Conservation (phyloP, 2,113 vertebrate genomes). For the Leptocoma aspasia region DNA sequence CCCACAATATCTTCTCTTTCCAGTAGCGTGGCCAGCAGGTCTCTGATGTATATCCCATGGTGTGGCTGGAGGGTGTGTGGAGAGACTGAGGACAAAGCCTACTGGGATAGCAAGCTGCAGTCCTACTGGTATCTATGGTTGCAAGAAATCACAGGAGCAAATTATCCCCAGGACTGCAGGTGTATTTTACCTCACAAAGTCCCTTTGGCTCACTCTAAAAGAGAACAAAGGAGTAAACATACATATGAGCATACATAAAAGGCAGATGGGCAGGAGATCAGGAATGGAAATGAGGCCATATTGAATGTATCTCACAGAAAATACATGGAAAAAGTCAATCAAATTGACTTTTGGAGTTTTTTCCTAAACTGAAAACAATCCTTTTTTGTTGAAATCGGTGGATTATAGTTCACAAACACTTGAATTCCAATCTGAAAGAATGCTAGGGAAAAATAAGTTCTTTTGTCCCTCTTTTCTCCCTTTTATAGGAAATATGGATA, state of each 20-base stretch:
- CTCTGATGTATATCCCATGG: background rate
- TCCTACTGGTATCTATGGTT: background rate
- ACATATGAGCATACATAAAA: background rate
- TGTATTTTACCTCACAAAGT: background rate
- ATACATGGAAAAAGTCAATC: background rate
- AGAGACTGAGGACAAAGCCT: background rate
- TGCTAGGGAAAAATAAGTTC: accelerated
- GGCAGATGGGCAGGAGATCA: background rate
- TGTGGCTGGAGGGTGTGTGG: background rate
- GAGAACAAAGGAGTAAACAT: background rate
- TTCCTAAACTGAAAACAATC: background rate
- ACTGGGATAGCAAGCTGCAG: background rate
- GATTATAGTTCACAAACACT: background rate
- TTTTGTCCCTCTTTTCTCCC: background rate
- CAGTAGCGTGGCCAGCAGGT: too few species aligned
- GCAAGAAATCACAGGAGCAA: background rate
- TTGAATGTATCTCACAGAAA: background rate
- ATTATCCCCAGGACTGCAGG: background rate
- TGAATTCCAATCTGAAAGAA: background rate
- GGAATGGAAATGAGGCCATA: background rate
- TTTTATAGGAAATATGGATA: background rate
- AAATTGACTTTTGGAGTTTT: background rate
- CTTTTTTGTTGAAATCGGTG: background rate
- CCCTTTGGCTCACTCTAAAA: background rate
- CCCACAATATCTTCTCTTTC: background rate